Evolutionary conservation across 2,797 vertebrate species (phyloP).

Genomic region (Erpetoichthys calabaricus): DNA sequence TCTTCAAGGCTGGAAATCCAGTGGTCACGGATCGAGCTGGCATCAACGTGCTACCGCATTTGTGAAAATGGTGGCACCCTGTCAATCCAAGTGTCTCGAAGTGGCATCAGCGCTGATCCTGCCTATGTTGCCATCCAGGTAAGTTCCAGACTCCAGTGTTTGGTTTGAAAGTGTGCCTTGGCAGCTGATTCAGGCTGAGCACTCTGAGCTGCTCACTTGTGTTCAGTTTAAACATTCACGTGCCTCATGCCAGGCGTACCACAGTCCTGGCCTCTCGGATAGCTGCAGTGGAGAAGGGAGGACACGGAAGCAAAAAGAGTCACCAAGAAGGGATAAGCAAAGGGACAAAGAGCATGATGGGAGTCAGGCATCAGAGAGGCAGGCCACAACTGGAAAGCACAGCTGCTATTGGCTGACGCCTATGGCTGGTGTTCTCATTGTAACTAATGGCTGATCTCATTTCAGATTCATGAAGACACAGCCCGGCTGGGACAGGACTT

Average conservation of each 20-base stretch:
- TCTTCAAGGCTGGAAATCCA: conserved; percentile 43
- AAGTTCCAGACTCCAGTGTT: not conserved
- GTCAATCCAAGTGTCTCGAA: conserved; percentile 43
- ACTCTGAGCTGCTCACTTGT: not conserved
- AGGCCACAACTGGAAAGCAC: no score
- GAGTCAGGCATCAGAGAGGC: no score
- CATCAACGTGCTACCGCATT: conserved; percentile 35
- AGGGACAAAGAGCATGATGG: no score
- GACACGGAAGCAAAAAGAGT: no score
- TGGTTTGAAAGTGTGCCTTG: no score
- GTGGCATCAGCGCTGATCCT: conserved; percentile 41
- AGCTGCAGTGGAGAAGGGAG: not conserved
- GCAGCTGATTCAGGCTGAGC: no score
- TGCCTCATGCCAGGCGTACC: not conserved
- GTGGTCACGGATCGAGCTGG: conserved; percentile 45
- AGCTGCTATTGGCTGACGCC: no score
- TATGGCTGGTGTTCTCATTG: no score
- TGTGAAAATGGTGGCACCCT: conserved; percentile 45
- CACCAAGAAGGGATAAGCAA: no score
- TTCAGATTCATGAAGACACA: conserved; percentile 46
- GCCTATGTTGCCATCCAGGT: conserved; percentile 49
- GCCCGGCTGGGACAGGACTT: conserved; percentile 46
- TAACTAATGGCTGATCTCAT: conserved; percentile 6
- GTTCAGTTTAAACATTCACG: not conserved
- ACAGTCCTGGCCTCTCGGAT: not conserved